A percentile compares a stretch with the other conserved stretches of the same genome.
Conservation (phyloP, 2,797 vertebrate genomes). For the Apogon hyalosoma region DNA sequence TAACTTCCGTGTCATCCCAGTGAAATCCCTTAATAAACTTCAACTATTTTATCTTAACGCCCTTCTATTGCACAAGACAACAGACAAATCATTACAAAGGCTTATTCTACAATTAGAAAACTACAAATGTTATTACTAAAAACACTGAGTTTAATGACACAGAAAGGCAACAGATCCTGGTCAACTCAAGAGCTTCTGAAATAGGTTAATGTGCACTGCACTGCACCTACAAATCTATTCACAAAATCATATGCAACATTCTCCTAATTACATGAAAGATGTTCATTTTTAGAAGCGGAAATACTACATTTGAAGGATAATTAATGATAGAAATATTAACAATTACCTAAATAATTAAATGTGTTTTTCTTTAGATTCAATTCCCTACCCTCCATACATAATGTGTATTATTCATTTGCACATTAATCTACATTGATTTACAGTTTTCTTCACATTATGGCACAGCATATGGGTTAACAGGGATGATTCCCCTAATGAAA, state of each 20-base stretch:
- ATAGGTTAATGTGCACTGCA: background rate
- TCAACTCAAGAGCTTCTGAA: conserved; percentile 5
- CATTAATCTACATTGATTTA: conserved; percentile 27
- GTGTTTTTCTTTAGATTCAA: conserved; percentile 1
- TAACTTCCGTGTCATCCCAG: conserved; percentile 15
- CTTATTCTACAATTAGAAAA: no score
- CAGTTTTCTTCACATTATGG: conserved; percentile 56
- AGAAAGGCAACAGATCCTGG: conserved; percentile 31
- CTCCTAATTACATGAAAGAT: background rate
- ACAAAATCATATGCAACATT: conserved; percentile 6
- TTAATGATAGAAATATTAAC: background rate
- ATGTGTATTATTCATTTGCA: conserved; percentile 16
- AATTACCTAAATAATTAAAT: conserved; percentile 3
- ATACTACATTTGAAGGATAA: no score
- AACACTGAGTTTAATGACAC: background rate
- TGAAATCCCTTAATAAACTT: conserved; percentile 10
- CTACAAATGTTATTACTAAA: conserved; percentile 1
- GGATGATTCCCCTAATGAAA: background rate
- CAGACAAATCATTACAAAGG: conserved; percentile 29
- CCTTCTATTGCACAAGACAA: conserved; percentile 74
- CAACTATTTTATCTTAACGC: conserved; percentile 35
- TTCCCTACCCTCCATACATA: background rate
- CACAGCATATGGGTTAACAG: conserved; percentile 44
- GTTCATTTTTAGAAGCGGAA: no score
- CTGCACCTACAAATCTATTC: background rate